phyloP scores from a whole-genome alignment of 2,797 vertebrate genomes.

The Poeciliopsis infans region DNA sequence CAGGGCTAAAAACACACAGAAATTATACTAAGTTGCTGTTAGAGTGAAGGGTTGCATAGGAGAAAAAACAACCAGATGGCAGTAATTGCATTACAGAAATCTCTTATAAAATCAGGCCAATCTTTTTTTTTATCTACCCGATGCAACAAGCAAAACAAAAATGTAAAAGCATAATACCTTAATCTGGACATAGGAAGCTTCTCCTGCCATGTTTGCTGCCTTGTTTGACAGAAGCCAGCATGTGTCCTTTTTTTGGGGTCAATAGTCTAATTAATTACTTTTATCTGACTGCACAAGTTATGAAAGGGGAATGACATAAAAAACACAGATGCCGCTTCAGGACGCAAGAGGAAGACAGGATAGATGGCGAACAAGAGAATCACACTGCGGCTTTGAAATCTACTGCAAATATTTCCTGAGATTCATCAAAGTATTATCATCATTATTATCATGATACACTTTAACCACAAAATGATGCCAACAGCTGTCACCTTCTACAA shows the following conservation, averaged over 20 bases:
- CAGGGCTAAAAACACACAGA: background rate
- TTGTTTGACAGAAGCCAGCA: conserved; percentile 2
- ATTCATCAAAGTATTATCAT: background rate
- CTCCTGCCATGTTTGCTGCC: conserved; percentile 15
- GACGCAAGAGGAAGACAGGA: background rate
- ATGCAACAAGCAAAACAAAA: background rate
- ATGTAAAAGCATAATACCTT: conserved; percentile 32
- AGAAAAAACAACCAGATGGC: background rate
- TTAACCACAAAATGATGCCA: too few relatives aligned
- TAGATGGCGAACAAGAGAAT: background rate
- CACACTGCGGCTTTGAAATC: background rate
- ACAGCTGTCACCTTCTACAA: too few relatives aligned
- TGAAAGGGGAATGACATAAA: background rate
- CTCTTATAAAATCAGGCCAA: conserved; percentile 16
- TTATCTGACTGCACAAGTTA: conserved; percentile 40
- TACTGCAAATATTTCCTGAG: background rate
- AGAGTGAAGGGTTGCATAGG: conserved; percentile 7
- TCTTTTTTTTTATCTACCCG: background rate
- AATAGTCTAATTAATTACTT: conserved; percentile 56
- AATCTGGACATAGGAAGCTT: background rate
- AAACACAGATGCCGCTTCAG: background rate
- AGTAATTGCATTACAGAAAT: conserved; percentile 26
- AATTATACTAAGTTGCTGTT: conserved; percentile 2
- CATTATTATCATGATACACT: background rate
- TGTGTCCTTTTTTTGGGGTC: conserved; percentile 38